Evolutionary conservation across 2,113 vertebrate species (phyloP), one percentile per base, ranked within the genome.

Genomic region (Salvelinus namaycush): DNA sequence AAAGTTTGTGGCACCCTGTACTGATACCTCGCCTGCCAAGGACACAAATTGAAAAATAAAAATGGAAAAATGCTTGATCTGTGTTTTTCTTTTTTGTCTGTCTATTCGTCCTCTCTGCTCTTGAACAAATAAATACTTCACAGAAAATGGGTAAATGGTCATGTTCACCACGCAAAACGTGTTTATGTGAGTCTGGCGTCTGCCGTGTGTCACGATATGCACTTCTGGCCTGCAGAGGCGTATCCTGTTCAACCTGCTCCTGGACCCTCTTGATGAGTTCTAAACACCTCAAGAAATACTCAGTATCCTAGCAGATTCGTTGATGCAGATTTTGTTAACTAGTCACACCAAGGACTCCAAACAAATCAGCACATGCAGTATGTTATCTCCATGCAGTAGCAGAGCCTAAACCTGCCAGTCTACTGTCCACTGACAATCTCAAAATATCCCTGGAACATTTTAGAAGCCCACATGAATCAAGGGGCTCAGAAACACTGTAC

Each of bases 401-500:
- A 57, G 65, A 78, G 65, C 0, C n/a, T 31, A 59, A 49, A 79
- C 44, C 51, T 79, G 77, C 71, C 75, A 66, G 44, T 74, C 26
- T 57, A 69, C 39, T 76, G 62, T 73, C 34, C 64, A 27, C 51
- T n/a, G 3, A n/a, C 68, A 70, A 54, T 79, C 62, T 26, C n/a
- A 54, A 65, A 79, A 72, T 65, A 75, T 59, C 73, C 31, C 54
- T 44, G 62, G 68, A 80, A 68, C 7, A 24, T 80, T 78, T 79
- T 78, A n/a, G 67, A 77, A 77, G 79, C 73, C 65, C 76, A 34
- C n/a, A 87, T 83, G 75, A 86, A 79, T 85, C 80, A 75, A 44
- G 64, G 70, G 51, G 68, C 74, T 60, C 49, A 81, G 79, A 75
- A 70, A 44, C 39, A 44, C 39, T 44, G 39, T 69, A 22, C 24